Evolutionary conservation across 1,140 invertebrate species (phyloP), one percentile per base, ranked within the genome.

Genomic region (Diorhabda sublineata): DNA sequence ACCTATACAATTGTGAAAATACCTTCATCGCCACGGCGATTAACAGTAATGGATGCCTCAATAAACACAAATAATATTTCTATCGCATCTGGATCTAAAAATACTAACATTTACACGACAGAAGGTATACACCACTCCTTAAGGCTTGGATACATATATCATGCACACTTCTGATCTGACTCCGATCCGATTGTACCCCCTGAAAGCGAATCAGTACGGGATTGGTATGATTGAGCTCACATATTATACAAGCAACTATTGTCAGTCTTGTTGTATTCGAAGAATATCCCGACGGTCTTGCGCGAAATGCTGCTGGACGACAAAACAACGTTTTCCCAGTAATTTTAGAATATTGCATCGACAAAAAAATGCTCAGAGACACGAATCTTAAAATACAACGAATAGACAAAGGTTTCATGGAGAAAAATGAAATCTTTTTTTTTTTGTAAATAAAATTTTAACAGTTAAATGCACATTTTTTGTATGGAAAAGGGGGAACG

Each of bases 341-440:
- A 26, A 63, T 5, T 61, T 44, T 8, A 11, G 42, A 43, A 60
- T 60, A 64, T 62, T 47, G 42, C 7, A 59, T 64, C 57, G 58
- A 8, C n/a, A 44, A 47, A 57, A 68, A 8, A 44, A 42, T 26
- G 43, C 42, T 52, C 45, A 52, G 47, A 63, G 45, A 56, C 26
- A 45, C 45, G 43, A n/a, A 42, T 58, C 11, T 64, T 73, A 57
- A 61, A 57, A 42, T 7, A 73, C 59, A 44, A 9, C 41, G 56
- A 74, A 76, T 8, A 74, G 73, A 3, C 66, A 69, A 62, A 70
- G 74, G 60, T 74, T 75, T 42, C 45, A 57, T 59, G 74, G 56
- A 62, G 69, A 11, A n/a, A 42, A 52, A 63, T 68, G 42, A 44
- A 75, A 41, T 63, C 63, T 26, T 26, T 26, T 26, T 26, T 26